These are phyloP conservation scores for Sander vitreus DNA, from an alignment of 2,113 vertebrate genomes.

Conservation along the genomic window DNA sequence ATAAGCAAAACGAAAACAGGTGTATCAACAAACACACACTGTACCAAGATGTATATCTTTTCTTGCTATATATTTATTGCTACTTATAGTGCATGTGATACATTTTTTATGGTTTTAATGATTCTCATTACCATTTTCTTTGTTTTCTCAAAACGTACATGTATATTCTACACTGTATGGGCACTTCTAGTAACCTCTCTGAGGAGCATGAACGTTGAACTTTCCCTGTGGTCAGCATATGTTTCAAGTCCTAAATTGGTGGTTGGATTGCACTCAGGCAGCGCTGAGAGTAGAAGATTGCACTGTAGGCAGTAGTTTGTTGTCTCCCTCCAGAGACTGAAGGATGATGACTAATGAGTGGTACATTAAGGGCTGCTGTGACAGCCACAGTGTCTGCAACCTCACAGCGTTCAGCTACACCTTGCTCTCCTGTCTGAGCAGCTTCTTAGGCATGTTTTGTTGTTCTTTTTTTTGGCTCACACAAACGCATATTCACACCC, in stretches of 20 bases:
- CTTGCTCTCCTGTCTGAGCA: constrained; percentile 26
- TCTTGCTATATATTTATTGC: neutral
- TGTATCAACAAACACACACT: neutral
- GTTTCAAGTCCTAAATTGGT: constrained; percentile 56
- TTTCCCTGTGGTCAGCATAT: constrained; percentile 55
- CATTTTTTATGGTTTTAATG: neutral
- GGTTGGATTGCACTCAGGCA: constrained; percentile 41
- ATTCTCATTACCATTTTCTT: neutral
- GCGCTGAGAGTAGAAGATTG: constrained; percentile 52
- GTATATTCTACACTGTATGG: neutral
- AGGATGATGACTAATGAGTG: constrained; percentile 70
- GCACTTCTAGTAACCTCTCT: neutral
- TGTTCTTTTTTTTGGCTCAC: neutral
- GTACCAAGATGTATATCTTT: neutral
- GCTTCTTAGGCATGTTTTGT: constrained; percentile 20
- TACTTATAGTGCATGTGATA: neutral
- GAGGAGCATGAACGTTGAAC: constrained; percentile 16
- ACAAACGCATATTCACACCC: constrained; percentile 35
- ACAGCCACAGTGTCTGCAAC: constrained; percentile 68
- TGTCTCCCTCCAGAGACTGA: constrained; percentile 49
- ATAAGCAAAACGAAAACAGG: neutral
- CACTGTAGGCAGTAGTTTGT: constrained; percentile 52
- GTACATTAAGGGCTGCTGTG: constrained; percentile 68
- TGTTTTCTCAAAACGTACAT: neutral
- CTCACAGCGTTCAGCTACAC: constrained; percentile 62